Evolutionary conservation across 2,113 vertebrate species (phyloP), one percentile per base, ranked within the genome.

Genomic region (Anolis carolinensis): DNA sequence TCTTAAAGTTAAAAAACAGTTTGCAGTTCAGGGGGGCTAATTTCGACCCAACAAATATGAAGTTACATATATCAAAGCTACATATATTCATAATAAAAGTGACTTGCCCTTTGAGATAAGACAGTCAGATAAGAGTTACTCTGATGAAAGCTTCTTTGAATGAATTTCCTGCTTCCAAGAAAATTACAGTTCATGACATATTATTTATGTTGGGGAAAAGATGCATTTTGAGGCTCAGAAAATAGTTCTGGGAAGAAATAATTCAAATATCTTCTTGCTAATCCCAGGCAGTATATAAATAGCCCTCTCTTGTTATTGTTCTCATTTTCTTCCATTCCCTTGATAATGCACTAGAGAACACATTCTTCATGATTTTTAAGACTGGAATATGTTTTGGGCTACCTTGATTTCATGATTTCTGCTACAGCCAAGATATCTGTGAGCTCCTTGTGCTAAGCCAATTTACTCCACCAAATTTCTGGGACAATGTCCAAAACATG

Each of bases 381-480:
- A 76, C 36, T 32, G n/a, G 39, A 84, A 84, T 76, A 76, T 84
- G 39, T 48, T 52, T 84, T 84, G 25, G 48, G 34, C 71, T 63
- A 75, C 34, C 71, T 75, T 44, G 32, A 65, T 48, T 75, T 65
- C 72, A 84, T 65, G 27, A 30, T 59, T 84, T 59, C 10, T 86
- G 52, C n/a, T 65, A 39, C 7, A 76, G 34, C 9, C 52, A 75
- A 75, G 72, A 36, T 75, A 36, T 72, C 20, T 27, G 62, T 48
- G 14, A 74, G 78, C 65, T 74, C 59, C 9, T n/a, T 50, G 14
- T 48, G 39, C 30, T 65, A 27, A 81, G 55, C 50, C 23, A 81
- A 65, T 74, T 86, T 80, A 55, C 55, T 86, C 30, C 27, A 86
- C 20, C n/a, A 74, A 8, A 80, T 65, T 74, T 14, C 78, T 86